phyloP scores from a whole-genome alignment of 2,797 vertebrate genomes.

The Cetoscarus ocellatus region DNA sequence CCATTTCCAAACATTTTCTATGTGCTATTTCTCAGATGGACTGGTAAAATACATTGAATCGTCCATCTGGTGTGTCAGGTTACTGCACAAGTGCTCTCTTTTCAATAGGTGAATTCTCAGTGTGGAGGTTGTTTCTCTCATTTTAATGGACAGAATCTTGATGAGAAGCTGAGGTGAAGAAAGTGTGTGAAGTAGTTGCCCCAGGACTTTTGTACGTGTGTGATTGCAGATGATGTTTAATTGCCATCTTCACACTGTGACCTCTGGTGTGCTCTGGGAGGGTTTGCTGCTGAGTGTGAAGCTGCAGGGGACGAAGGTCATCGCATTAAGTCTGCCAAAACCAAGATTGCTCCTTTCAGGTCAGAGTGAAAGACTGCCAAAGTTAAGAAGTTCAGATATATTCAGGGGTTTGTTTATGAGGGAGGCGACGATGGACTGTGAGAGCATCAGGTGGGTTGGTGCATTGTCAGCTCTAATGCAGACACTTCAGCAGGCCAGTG shows the following conservation, averaged over 20 bases:
- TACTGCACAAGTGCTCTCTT: not conserved
- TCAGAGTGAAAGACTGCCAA: not conserved
- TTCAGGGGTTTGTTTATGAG: not conserved
- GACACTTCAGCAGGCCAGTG: not conserved
- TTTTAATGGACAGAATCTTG: not conserved
- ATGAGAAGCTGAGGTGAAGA: not conserved
- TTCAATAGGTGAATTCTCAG: not conserved
- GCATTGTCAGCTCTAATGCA: not conserved
- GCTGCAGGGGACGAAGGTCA: not conserved
- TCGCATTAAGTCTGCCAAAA: not conserved
- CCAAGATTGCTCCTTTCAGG: not conserved
- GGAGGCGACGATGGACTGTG: not conserved
- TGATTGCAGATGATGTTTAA: not conserved
- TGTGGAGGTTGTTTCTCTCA: not conserved
- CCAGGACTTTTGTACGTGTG: not conserved
- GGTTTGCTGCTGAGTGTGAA: not conserved
- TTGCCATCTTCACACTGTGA: slow-evolving; percentile 4
- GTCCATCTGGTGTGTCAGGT: no score
- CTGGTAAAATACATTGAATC: no score
- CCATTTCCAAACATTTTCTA: no score
- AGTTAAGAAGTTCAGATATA: not conserved
- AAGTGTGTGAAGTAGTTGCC: not conserved
- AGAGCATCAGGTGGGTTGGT: not conserved
- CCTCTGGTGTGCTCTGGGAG: not conserved
- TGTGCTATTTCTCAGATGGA: no score